Evolutionary conservation across 2,797 vertebrate genomes (phyloP).

Genomic region (Tinamus major): DNA sequence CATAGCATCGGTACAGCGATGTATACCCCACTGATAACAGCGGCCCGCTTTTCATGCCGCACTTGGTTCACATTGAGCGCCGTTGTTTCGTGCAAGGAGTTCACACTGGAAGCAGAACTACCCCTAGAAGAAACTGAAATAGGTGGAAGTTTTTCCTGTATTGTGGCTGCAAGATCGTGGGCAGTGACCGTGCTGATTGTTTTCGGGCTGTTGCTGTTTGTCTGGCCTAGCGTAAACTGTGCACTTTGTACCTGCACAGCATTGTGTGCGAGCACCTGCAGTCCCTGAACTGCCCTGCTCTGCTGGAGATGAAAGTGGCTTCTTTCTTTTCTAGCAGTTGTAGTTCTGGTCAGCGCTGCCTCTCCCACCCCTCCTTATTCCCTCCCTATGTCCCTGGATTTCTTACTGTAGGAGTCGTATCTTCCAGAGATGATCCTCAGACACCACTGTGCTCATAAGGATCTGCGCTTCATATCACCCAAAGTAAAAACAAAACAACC

Average conservation of each 20-base stretch:
- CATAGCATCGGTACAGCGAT: rapidly evolving
- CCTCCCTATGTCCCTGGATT: rapidly evolving
- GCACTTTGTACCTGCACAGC: background rate
- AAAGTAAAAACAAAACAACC: background rate
- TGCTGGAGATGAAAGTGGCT: background rate
- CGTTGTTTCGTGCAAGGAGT: rapidly evolving
- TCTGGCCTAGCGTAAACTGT: rapidly evolving
- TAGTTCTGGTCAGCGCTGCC: background rate
- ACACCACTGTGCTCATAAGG: rapidly evolving
- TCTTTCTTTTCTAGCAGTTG: background rate
- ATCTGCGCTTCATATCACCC: background rate
- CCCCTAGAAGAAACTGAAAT: background rate
- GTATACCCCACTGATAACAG: background rate
- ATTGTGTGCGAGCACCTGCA: background rate
- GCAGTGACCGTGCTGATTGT: background rate
- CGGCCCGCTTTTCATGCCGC: background rate
- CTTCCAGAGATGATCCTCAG: background rate
- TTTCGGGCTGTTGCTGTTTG: background rate
- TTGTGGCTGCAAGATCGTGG: background rate
- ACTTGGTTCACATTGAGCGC: background rate
- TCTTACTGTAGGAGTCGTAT: background rate
- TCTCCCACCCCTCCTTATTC: background rate
- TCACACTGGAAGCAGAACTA: background rate
- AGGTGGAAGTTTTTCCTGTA: background rate
- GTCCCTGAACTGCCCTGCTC: background rate